A percentile compares a stretch with the other conserved stretches of the same genome.
phyloP scores from a whole-genome alignment of 1,140 invertebrate genomes.

The Drosophila teissieri region DNA sequence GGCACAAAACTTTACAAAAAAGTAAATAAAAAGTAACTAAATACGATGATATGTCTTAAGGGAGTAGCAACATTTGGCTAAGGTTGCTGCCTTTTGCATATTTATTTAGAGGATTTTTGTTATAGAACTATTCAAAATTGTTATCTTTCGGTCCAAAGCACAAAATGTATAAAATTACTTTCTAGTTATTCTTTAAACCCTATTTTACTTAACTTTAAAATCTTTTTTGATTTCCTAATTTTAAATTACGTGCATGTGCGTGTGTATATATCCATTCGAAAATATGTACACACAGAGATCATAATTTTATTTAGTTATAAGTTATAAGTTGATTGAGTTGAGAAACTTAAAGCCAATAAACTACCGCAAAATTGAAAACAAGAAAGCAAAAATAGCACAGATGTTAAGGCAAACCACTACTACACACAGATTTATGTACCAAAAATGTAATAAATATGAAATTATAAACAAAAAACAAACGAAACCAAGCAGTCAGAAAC shows the following conservation, averaged over 20 bases:
- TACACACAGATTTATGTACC: slow-evolving; percentile 83
- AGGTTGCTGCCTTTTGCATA: slow-evolving; percentile 33
- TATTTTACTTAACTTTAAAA: slow-evolving; percentile 42
- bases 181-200: slow-evolving; percentile 61
- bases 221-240: slow-evolving; percentile 49
- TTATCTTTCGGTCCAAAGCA: slow-evolving; percentile 80
- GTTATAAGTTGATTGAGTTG: slow-evolving; percentile 65
- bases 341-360: slow-evolving; percentile 56
- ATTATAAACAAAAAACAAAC: slow-evolving; percentile 58
- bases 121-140: slow-evolving; percentile 75
- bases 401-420: slow-evolving; percentile 61
- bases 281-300: slow-evolving; percentile 41
- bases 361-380: slow-evolving; percentile 42
- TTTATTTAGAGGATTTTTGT: slow-evolving; percentile 61
- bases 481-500: slow-evolving; percentile 33
- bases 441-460: slow-evolving; percentile 84
- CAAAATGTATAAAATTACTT: slow-evolving; percentile 83
- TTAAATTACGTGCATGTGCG: slow-evolving; percentile 64
- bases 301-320: slow-evolving; percentile 80
- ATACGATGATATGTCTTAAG: slow-evolving; percentile 27
- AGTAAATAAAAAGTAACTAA: slow-evolving; percentile 22
- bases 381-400: slow-evolving; percentile 51
- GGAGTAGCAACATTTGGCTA: slow-evolving; percentile 45
- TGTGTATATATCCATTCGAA: slow-evolving; percentile 41
- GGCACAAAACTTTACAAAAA: slow-evolving; percentile 78